Conservation (phyloP, 2,888 invertebrate species). For the Graphium colonna region DNA sequence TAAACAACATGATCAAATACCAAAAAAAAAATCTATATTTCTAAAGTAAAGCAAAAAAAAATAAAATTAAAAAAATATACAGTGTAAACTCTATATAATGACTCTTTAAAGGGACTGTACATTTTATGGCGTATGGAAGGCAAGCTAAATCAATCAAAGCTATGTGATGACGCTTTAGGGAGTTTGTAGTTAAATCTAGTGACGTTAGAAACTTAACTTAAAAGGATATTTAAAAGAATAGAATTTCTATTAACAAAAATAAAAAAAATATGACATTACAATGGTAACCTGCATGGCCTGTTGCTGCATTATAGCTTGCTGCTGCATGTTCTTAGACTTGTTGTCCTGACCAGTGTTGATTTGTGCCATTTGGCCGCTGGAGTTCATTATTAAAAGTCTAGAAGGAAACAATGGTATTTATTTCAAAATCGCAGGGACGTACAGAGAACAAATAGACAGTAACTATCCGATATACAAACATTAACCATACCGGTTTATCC, state of each 20-base stretch:
- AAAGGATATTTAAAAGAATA: background rate
- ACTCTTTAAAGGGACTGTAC: no score
- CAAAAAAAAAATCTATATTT: background rate
- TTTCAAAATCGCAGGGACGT: background rate
- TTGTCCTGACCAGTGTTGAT: constrained; percentile 73
- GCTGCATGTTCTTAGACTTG: constrained; percentile 77
- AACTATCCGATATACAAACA: background rate
- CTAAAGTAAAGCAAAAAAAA: no score
- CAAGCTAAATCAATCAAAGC: no score
- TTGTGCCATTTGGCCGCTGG: constrained; percentile 78
- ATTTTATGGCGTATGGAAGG: no score
- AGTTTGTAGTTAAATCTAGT: background rate
- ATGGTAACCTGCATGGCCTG: constrained; percentile 56
- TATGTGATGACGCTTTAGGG: no score
- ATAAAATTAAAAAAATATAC: background rate
- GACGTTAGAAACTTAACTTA: no score
- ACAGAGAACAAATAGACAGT: background rate
- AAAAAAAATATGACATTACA: constrained; percentile 22
- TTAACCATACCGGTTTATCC: background rate
- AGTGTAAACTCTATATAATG: no score
- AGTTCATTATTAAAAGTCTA: constrained; percentile 81
- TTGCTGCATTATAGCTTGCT: constrained; percentile 58
- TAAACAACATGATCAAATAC: no score
- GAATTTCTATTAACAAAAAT: background rate
- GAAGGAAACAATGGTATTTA: constrained; percentile 7